Percentiles rank a stretch among this genome's conserved stretches.
Evolutionary conservation across 2,797 vertebrate species (phyloP).

Genomic region (Crotalus adamanteus): DNA sequence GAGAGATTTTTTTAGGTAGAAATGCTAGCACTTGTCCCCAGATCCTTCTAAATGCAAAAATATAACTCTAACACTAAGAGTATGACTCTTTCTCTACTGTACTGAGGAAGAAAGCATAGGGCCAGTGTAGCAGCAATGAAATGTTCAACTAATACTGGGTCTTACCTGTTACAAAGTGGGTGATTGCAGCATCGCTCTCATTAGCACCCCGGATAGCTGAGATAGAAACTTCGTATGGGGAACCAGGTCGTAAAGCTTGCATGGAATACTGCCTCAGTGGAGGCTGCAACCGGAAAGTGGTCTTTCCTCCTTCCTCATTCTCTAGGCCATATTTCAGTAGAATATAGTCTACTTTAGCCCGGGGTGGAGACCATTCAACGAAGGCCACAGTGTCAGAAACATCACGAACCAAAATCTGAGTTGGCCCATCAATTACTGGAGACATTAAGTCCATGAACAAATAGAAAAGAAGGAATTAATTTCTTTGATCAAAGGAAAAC

Average conservation of each 20-base stretch:
- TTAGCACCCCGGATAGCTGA: conserved; percentile 85
- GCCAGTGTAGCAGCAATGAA: neutral
- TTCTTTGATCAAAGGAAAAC: neutral
- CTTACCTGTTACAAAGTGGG: conserved; percentile 90
- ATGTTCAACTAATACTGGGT: neutral
- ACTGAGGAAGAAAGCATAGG: neutral
- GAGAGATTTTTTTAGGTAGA: neutral
- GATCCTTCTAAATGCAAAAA: neutral
- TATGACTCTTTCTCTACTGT: neutral
- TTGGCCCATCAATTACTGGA: conserved; percentile 92
- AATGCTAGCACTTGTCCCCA: neutral
- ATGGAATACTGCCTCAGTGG: conserved; percentile 94
- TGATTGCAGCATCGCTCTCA: conserved; percentile 81
- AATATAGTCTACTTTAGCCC: conserved; percentile 90
- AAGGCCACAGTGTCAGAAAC: conserved; percentile 95
- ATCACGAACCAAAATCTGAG: conserved; percentile 88
- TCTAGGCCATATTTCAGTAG: conserved; percentile 87
- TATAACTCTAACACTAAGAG: neutral
- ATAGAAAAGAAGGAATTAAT: neutral
- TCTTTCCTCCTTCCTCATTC: conserved; percentile 83
- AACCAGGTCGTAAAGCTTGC: conserved; percentile 89
- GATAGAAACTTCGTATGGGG: conserved; percentile 84
- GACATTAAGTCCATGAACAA: neutral
- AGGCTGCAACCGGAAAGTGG: conserved; percentile 92
- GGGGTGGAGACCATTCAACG: conserved; percentile 91